Evolutionary conservation across 2,888 invertebrate species (phyloP).

Genomic region (Cataglyphis altisquamis): DNA sequence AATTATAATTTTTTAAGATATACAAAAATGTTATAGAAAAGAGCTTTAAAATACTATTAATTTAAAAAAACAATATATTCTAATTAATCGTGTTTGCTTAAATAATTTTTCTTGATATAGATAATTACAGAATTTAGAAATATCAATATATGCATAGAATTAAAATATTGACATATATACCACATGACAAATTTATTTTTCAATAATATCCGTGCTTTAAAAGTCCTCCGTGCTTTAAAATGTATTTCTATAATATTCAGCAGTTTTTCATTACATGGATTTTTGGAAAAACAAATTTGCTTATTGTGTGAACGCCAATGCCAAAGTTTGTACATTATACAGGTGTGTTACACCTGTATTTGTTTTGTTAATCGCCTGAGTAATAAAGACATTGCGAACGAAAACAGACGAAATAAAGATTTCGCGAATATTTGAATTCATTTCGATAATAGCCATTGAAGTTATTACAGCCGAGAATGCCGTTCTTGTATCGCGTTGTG

Average conservation of each 20-base stretch:
- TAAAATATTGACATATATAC: constrained; percentile 7
- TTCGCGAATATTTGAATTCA: constrained; percentile 38
- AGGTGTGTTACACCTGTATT: constrained; percentile 69
- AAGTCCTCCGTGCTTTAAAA: neutral
- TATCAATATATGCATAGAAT: neutral
- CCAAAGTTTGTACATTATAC: constrained; percentile 57
- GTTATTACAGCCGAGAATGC: constrained; percentile 50
- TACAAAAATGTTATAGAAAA: neutral
- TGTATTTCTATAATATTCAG: constrained; percentile 20
- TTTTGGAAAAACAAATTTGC: neutral
- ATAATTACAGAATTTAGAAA: neutral
- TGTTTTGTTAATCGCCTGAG: constrained; percentile 57
- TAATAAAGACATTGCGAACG: constrained; percentile 56
- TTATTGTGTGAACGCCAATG: neutral
- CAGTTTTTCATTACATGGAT: neutral
- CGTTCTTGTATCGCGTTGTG: constrained; percentile 13
- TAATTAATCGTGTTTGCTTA: neutral
- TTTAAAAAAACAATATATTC: neutral
- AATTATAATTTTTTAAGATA: neutral
- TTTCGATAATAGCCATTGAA: constrained; percentile 20
- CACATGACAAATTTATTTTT: neutral
- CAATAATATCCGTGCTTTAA: too few species aligned
- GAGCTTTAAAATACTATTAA: neutral
- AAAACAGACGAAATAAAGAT: constrained; percentile 30
- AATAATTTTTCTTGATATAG: neutral